These are phyloP conservation scores for Tympanoctomys barrerae DNA, from an alignment of 2,797 vertebrate species.

Conservation along the genomic window DNA sequence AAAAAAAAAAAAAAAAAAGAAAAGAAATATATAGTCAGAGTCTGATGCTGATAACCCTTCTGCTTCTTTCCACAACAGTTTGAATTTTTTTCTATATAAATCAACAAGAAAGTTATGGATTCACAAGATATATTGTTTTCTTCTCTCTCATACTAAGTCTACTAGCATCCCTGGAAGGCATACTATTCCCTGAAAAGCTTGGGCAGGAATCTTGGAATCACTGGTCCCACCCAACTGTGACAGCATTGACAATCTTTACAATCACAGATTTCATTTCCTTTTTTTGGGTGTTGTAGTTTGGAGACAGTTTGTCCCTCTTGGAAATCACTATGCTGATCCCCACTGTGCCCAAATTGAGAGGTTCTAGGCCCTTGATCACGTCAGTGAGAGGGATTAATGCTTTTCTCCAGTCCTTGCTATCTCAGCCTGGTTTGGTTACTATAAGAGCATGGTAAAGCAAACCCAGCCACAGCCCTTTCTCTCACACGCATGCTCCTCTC, in stretches of 20 bases:
- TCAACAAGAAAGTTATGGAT: not conserved
- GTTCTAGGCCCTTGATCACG: not conserved
- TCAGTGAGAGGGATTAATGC: not conserved
- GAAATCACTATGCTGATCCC: not conserved
- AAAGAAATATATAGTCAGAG: not conserved
- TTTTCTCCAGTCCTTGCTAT: not conserved
- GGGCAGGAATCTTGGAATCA: not conserved
- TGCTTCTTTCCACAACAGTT: not conserved
- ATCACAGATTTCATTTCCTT: slow-evolving; percentile 13
- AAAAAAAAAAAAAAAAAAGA: not conserved
- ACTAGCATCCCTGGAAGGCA: not conserved
- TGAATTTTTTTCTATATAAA: not conserved
- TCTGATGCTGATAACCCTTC: not conserved
- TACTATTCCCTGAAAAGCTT: slow-evolving; percentile 23
- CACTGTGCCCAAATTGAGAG: not conserved
- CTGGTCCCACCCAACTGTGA: not conserved
- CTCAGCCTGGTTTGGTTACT: not conserved
- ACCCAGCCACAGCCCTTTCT: not conserved
- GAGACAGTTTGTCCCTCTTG: not conserved
- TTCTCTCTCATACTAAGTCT: not conserved
- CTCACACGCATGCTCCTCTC: not conserved
- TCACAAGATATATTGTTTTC: slow-evolving; percentile 3
- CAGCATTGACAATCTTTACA: not conserved
- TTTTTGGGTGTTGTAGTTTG: not conserved
- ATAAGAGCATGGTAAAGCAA: not conserved